Base-by-base conservation (phyloP, 2,113 vertebrate genomes). In the Passer montanus region DNA sequence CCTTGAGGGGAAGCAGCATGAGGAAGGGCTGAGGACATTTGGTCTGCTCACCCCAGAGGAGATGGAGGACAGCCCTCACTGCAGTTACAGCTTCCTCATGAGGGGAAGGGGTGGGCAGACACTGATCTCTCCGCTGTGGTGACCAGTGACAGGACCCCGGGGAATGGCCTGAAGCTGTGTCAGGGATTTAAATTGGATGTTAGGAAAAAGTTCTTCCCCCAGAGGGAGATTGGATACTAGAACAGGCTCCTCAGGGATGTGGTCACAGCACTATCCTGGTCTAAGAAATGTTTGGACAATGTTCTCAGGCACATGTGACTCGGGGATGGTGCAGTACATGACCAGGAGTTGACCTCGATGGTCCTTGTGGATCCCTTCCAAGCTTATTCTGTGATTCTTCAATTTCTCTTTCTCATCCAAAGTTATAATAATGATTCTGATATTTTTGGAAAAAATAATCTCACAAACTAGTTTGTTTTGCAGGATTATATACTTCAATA, bases 71-170 rank as follows among this genome's bases (percentile, higher is more conserved):
- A n/a, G 28, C 15, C 23, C 7, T 50, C 53, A 49, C 2, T n/a
- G 44, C 44, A 59, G 15, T 9, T 13, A 9, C 24, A 22, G 11
- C 19, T n/a, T 59, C 30, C 30, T 41, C 12, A 4, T 12, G 11
- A 23, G 14, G 3, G 7, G 35, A 59, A 41, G 30, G n/a, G 23
- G 2, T 59, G 43, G 28, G 13, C 28, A 39, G 23, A 6, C 15
- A 28, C 9, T n/a, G 44, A 28, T 49, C 53, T 59, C 35, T 58
- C 1, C 43, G 58, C n/a, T 58, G 2, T 8, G 11, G 22, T 56
- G 10, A 1, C 4, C 22, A 17, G 17, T 28, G 66, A 41, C 35
- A 50, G 30, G 7, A 28, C 6, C 7, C 0, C 0, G 33, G 11
- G 14, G 9, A 41, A 28, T 22, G 23, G 4, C 28, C 11, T 18